Base-by-base conservation (phyloP, 2,888 invertebrate genomes). In the Diogma glabrata region DNA sequence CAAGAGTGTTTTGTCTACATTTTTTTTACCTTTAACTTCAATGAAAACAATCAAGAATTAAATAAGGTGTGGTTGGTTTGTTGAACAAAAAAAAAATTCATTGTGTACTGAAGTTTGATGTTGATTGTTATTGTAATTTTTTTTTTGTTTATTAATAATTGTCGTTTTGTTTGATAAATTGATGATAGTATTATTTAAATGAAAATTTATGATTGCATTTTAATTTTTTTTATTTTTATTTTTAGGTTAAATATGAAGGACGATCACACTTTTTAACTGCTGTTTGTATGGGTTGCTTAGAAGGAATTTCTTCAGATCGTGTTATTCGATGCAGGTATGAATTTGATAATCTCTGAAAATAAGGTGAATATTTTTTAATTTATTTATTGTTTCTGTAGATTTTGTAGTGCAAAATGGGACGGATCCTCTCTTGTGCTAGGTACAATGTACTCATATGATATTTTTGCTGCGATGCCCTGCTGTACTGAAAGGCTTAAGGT, bases 361-460 rank as follows among this genome's bases (percentile, higher is more conserved):
- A 33, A 26, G 20, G 20, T 16, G 28, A 3, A 50, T 50, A 14
- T 28, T 47, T 43, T 49, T 45, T 28, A 23, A 17, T n/a, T n/a
- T n/a, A n/a, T n/a, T n/a, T n/a, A n/a, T n/a, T n/a, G n/a, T 30
- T 14, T 36, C 22, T 28, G 14, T 47, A 70, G 70, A 63, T 87
- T 83, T 72, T 93, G 93, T 70, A 79, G 79, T 47, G 82, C 82
- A 61, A 84, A 83, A 60, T 94, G 93, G 93, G 89, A 92, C 65
- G 96, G 96, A 22, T 86, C 90, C 20, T 87, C 91, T 49, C 78
- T 96, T 55, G 89, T 96, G 52, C 78, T 96, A 53, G 96, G 96
- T 58, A 94, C 95, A 57, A 94, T 96, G 91, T 97, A 97, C 74
- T 89, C 93, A 54, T 97, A 94, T 66, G 96, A 97, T 72, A 91